Conservation (phyloP, 2,113 vertebrate species). For the Nycticebus coucang region DNA sequence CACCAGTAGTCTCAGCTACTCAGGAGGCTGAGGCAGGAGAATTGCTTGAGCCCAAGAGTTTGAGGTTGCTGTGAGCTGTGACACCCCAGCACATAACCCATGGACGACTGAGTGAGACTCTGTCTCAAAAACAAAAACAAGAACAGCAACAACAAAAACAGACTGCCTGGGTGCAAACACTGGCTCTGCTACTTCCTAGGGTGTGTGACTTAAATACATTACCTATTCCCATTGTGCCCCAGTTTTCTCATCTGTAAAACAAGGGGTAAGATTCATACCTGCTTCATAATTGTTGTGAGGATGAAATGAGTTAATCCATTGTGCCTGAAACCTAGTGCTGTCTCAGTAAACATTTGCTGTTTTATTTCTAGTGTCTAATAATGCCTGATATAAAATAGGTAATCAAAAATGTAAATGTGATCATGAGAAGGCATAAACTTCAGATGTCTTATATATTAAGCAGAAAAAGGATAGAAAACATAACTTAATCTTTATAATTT, state of each 20-base stretch:
- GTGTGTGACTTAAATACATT: background rate
- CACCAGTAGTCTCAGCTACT: no score
- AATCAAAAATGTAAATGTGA: background rate
- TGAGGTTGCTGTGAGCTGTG: no score
- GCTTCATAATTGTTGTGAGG: background rate
- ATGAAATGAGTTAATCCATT: background rate
- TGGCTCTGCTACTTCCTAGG: background rate
- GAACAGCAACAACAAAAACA: background rate
- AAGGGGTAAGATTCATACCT: background rate
- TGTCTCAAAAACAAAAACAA: no score
- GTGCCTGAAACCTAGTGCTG: background rate
- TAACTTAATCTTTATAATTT: background rate
- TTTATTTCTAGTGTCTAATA: background rate
- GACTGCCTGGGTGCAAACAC: background rate
- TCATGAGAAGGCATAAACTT: background rate
- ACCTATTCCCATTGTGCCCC: background rate
- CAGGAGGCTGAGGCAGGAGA: no score
- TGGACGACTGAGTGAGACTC: no score
- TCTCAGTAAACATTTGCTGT: background rate
- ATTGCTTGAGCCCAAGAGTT: no score
- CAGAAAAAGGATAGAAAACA: background rate
- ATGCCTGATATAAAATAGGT: background rate
- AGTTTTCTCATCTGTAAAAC: background rate
- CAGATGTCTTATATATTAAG: background rate
- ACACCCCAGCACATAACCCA: no score